Base-by-base conservation (phyloP, 2,888 invertebrate species). In the Dasypolia templi region DNA sequence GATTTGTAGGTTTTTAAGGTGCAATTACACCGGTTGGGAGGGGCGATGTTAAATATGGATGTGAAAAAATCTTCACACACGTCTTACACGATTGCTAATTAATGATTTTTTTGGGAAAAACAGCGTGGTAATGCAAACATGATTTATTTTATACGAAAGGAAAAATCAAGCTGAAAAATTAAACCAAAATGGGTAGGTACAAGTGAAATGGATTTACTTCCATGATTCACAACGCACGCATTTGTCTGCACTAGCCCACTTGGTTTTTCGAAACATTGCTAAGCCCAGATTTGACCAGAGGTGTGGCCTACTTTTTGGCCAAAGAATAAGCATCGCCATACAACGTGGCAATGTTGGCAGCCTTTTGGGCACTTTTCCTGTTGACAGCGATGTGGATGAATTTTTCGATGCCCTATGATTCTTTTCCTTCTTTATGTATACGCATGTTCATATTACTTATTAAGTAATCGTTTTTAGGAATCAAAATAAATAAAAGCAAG, bases 1-100 rank as follows among this genome's bases (percentile, higher is more conserved):
- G 53, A 65, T 77, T 49, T 64, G 19, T 67, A 17, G 35, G 11
- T 39, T n/a, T 51, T 53, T 29, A 75, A 17, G 11, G 17, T 9
- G 26, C 5, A 32, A 29, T 29, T 53, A 63, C 0, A 26, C 6
- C 1, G 17, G 53, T 12, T 1, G 11, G 29, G 22, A 19, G n/a
- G 6, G 26, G 42, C 17, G 3, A 66, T 12, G 7, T 29, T 17
- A 39, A 29, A 5, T 22, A 39, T 32, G 29, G 0, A 39, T 46
- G 39, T 14, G 4, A 29, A 74, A 17, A 26, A 19, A 22, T 19
- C 6, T 22, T 35, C 1, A 17, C 4, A 55, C 17, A 12, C 2
- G 5, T 35, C 17, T 46, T 1, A 0, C 2, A 73, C 0, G n/a
- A 17, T 61, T 61, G 32, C 17, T 11, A 11, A 5, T 22, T 11